Base-by-base conservation (phyloP, 2,888 invertebrate species). In the Bugulina stolonifera region DNA sequence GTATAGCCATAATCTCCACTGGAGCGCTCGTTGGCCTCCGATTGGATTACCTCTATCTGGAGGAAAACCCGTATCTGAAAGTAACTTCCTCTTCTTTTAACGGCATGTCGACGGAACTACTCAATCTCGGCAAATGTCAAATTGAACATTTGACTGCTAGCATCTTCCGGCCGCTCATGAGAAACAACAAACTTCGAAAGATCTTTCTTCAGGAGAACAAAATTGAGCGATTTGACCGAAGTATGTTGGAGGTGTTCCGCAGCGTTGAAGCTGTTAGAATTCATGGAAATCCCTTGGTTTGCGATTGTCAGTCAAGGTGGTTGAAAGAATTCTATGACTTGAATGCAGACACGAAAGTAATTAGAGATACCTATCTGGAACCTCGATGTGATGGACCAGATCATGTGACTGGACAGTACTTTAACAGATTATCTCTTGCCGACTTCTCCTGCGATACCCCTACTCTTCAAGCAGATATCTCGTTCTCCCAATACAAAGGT, bases 281-380 rank as follows among this genome's bases (percentile, higher is more conserved):
- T n/a, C n/a, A 29, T 64, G 64, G 27, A 5, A 64, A 64, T 64
- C 64, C 64, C 32, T 32, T 64, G 27, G 32, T 64, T 18, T 64
- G 64, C 32, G 64, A 64, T 32, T 64, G 64, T n/a, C 25, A 64
- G n/a, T 64, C 64, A 32, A 64, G 32, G 32, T 64, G 64, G 64
- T 32, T 64, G 2, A 64, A 64, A 64, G 64, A 64, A n/a, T 64
- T 64, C n/a, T 64, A 64, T 64, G 64, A 64, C 32, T 14, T 64
- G 32, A 64, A 64, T 32, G 3, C 34, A 5, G 32, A 64, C 10
- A 64, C 64, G 32, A 29, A 2, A 14, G 32, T 25, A 34, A 64
- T 64, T 64, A 27, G 64, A 32, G 64, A 64, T 34, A 29, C 64
- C 64, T 2, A 25, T 2, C 32, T 29, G 32, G 64, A 64, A 25